These are phyloP conservation scores for Terebella lapidaria DNA, from an alignment of 2,888 invertebrate genomes.

Conservation along the genomic window DNA sequence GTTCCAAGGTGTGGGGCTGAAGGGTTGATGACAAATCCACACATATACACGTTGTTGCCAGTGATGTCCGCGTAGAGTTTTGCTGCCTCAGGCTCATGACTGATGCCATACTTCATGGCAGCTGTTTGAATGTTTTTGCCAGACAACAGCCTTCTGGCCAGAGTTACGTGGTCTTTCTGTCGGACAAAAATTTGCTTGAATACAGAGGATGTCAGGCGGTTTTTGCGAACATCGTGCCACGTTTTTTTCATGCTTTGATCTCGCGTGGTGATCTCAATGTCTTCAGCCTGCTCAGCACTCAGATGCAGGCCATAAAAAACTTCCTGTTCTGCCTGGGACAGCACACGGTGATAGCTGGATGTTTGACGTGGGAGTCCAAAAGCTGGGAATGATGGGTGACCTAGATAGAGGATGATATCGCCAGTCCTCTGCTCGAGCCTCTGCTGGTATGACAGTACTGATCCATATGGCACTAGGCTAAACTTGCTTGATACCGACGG, in stretches of 20 bases:
- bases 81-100: background rate
- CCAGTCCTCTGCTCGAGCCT: background rate
- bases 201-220: background rate
- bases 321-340: background rate
- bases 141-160: background rate
- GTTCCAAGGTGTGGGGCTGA: background rate
- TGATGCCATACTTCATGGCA: background rate
- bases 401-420: background rate
- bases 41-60: background rate
- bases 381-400: background rate
- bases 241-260: background rate
- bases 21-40: conserved; percentile 2
- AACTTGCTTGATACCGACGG: background rate
- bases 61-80: background rate
- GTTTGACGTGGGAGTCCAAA: background rate
- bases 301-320: background rate
- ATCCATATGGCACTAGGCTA: background rate
- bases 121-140: conserved; percentile 1
- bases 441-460: background rate
- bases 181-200: background rate
- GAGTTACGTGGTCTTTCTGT: background rate
- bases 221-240: conserved; percentile 1
- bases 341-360: background rate
- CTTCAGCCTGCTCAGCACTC: background rate
- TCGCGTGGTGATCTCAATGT: background rate